Evolutionary conservation across 2,113 vertebrate species (phyloP), one percentile per base, ranked within the genome.

Genomic region (Gnathonemus longibarbis): DNA sequence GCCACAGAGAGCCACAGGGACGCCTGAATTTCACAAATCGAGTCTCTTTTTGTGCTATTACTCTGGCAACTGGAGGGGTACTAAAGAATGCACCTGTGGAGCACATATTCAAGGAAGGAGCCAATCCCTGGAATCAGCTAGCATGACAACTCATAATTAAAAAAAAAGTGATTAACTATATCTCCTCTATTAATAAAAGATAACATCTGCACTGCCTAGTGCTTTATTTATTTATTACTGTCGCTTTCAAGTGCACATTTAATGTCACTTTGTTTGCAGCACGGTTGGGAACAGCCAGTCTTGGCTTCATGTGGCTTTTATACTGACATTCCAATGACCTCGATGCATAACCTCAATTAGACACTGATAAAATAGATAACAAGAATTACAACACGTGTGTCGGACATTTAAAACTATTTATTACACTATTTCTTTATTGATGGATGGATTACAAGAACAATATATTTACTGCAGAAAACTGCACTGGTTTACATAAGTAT

Each of bases 161-260:
- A 92, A 91, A 94, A 94, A 93, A 93, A 93, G 93, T 96, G 95
- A 96, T 95, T 95, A 96, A 95, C 94, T 94, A 94, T 94, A 95
- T 94, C 94, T 94, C 93, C 92, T 94, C n/a, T 96, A 96, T 96
- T 96, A 96, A 96, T 96, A 96, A 96, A 95, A 95, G 92, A 96
- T 94, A 93, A 89, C 93, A 93, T 92, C 89, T 90, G 80, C 87
- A 70, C 80, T 85, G 58, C 48, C 53, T 62, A 8, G 42, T 74
- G 84, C 84, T 87, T 92, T 92, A 92, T 94, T 94, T 93, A 89
- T 92, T 91, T 92, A 91, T 93, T 92, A 90, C 21, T 19, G 5
- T 19, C 0, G 19, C 62, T 70, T 70, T 70, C 62, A 70, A 31
- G 27, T 70, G 62, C 62, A 70, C 27, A 70, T 31, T 70, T 70